Percentiles rank a stretch among this genome's conserved stretches.
These are phyloP conservation scores for Rhagonycha lutea DNA, from an alignment of 2,888 invertebrate species.

Conservation along the genomic window DNA sequence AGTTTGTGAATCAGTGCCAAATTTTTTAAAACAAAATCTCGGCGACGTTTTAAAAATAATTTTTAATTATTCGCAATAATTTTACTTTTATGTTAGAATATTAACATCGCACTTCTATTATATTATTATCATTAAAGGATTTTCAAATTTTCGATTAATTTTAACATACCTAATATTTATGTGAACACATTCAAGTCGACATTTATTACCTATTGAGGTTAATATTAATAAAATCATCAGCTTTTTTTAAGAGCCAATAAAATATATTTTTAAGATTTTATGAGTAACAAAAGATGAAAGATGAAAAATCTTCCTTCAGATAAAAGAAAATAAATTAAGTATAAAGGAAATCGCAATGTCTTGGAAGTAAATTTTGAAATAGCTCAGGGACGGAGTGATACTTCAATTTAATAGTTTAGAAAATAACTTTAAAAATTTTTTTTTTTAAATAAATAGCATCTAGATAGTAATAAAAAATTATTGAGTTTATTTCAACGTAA, in stretches of 20 bases:
- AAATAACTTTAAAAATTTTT: not conserved
- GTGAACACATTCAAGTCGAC: not conserved
- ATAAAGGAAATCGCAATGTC: not conserved
- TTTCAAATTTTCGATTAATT: not conserved
- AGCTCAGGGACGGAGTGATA: not conserved
- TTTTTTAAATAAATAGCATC: too few relatives aligned
- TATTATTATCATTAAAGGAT: not conserved
- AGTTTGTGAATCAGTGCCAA: constrained; percentile 11
- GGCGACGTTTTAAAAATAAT: constrained; percentile 11
- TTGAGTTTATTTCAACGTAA: too few relatives aligned
- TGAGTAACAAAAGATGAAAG: not conserved
- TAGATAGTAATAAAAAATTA: too few relatives aligned
- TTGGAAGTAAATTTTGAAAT: not conserved
- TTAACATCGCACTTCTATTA: not conserved
- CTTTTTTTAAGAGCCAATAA: not conserved
- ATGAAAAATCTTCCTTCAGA: not conserved
- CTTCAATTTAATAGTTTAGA: not conserved
- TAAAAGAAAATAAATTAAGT: not conserved
- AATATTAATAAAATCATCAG: not conserved
- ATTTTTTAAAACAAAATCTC: constrained; percentile 9
- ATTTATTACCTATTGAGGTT: not conserved
- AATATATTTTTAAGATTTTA: not conserved
- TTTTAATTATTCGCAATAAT: constrained; percentile 1
- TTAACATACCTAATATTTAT: not conserved
- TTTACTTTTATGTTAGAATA: not conserved